Conservation (phyloP, 2,888 invertebrate species). For the Lacanobia oleracea region DNA sequence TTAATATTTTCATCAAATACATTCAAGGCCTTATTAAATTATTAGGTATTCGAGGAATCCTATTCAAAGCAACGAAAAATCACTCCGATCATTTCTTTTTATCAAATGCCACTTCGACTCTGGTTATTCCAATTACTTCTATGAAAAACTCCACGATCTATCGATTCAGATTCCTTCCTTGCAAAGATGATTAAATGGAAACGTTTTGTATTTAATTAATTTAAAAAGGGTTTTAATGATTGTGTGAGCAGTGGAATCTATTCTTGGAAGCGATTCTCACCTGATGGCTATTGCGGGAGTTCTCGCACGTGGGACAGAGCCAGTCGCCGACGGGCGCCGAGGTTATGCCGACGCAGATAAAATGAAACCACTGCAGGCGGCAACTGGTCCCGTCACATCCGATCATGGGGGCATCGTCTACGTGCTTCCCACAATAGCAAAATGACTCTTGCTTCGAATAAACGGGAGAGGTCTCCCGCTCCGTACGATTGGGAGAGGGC, state of each 20-base stretch:
- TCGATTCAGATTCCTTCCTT: constrained; percentile 30
- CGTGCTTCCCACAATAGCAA: constrained; percentile 78
- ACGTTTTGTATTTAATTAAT: constrained; percentile 7
- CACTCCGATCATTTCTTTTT: constrained; percentile 41
- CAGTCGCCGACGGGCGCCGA: constrained; percentile 79
- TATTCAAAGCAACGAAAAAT: constrained; percentile 25
- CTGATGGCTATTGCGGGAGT: constrained; percentile 54
- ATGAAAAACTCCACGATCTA: constrained; percentile 32
- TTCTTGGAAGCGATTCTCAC: constrained; percentile 43
- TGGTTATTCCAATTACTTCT: constrained; percentile 51
- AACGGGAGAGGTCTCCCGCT: constrained; percentile 59
- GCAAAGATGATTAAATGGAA: constrained; percentile 32
- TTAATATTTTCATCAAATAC: constrained; percentile 9
- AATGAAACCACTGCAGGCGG: constrained; percentile 80
- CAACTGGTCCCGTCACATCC: constrained; percentile 80
- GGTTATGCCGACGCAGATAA: constrained; percentile 78
- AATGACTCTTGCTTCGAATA: constrained; percentile 55
- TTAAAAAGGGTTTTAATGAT: constrained; percentile 4
- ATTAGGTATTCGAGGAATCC: constrained; percentile 13
- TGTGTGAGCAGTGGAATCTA: neutral
- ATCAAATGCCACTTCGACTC: constrained; percentile 44
- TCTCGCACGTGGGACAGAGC: constrained; percentile 77
- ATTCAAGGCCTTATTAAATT: constrained; percentile 18
- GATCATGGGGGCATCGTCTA: constrained; percentile 77
- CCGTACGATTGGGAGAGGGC: constrained; percentile 52